Evolutionary conservation across 2,888 invertebrate species (phyloP), one percentile per base, ranked within the genome.

Genomic region (Leptinotarsa rubiginosa): DNA sequence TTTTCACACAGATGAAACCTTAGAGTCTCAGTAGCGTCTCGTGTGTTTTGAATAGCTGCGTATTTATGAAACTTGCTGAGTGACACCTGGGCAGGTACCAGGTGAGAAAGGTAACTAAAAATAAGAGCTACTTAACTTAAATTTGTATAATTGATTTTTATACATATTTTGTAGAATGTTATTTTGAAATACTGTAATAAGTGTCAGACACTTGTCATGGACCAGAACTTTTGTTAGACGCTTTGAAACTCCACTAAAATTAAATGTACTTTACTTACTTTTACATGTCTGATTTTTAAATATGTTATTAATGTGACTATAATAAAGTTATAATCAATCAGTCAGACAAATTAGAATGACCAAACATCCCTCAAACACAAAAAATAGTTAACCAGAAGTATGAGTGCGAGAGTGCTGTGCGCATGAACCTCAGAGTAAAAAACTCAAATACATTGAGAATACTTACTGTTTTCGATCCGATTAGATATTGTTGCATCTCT

Each of bases 201-300:
- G 65, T 65, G 65, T 65, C 65, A 65, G 69, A 69, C 69, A 69
- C 69, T 69, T 69, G 25, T 41, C 69, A 69, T 69, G 69, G 69
- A 69, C 56, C 69, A 69, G n/a, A n/a, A n/a, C n/a, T n/a, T n/a
- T n/a, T n/a, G n/a, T n/a, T n/a, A n/a, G n/a, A n/a, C n/a, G n/a
- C n/a, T n/a, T n/a, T n/a, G n/a, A n/a, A n/a, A n/a, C n/a, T n/a
- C n/a, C n/a, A n/a, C n/a, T n/a, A n/a, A 69, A 69, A 69, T 31
- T 65, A 47, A 65, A 41, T 65, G 65, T 47, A 65, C 54, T 54
- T 47, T n/a, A 69, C 56, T 69, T 15, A 69, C 31, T 69, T 69
- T 47, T 56, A n/a, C 50, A 25, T 69, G 56, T 65, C 65, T 65
- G 31, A 65, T 20, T 65, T 65, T 65, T 41, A 41, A 65, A 41